phyloP scores from a whole-genome alignment of 1,140 invertebrate genomes.

The Aphidius gifuensis region DNA sequence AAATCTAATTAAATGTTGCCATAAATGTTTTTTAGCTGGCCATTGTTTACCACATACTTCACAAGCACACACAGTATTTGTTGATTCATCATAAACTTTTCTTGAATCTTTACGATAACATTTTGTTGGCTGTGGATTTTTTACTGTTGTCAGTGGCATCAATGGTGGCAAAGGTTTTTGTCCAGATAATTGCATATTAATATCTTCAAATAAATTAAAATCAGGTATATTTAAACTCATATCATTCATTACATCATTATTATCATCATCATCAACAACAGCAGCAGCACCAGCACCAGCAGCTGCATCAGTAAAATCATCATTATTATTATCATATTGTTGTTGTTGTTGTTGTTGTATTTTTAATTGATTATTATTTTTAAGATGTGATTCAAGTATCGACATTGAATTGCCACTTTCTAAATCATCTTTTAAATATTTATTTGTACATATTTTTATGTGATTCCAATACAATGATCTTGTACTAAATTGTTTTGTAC shows the following conservation, averaged over 20 bases:
- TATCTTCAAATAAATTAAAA: slow-evolving; percentile 52
- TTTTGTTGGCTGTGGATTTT: slow-evolving; percentile 38
- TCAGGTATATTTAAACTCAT: slow-evolving; percentile 52
- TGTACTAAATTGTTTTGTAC: slow-evolving; percentile 48
- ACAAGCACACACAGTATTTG: slow-evolving; percentile 54
- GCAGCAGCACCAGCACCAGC: too few relatives aligned
- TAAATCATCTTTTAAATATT: slow-evolving; percentile 22
- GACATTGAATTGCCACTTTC: slow-evolving; percentile 31
- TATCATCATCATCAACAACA: slow-evolving; percentile 38
- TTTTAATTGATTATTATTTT: slow-evolving; percentile 46
- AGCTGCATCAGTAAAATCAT: too few relatives aligned
- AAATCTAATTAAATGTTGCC: slow-evolving; percentile 64
- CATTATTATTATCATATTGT: too few relatives aligned
- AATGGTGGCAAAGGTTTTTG: slow-evolving; percentile 50
- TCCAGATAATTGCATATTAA: slow-evolving; percentile 49
- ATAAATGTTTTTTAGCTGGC: slow-evolving; percentile 62
- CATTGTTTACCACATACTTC: slow-evolving; percentile 62
- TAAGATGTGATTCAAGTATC: slow-evolving; percentile 47
- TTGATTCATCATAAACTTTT: slow-evolving; percentile 53
- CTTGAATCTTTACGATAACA: slow-evolving; percentile 51
- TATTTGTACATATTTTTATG: slow-evolving; percentile 39
- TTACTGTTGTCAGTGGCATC: slow-evolving; percentile 41
- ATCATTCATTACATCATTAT: slow-evolving; percentile 35
- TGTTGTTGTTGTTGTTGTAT: too few relatives aligned
- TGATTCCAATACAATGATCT: slow-evolving; percentile 49